phyloP scores from a whole-genome alignment of 1,140 invertebrate species.

The Pantala flavescens region DNA sequence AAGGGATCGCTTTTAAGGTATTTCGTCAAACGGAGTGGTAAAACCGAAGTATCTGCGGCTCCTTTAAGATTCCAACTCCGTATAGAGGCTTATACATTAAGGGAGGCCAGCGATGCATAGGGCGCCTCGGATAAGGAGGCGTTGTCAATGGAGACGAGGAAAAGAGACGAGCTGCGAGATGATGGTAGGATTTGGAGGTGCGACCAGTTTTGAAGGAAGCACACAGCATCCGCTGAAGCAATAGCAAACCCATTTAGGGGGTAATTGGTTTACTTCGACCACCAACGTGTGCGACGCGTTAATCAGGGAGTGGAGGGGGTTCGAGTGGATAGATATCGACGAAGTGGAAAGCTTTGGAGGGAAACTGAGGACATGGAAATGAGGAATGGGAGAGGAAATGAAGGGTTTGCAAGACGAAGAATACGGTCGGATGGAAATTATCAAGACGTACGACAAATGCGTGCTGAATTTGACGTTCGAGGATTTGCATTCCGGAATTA shows the following conservation, averaged over 20 bases:
- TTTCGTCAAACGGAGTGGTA: no score
- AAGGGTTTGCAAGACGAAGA: background rate
- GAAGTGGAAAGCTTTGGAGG: background rate
- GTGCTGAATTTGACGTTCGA: no score
- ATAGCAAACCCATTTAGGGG: slow-evolving; percentile 5
- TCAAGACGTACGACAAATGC: no score
- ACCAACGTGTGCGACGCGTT: background rate
- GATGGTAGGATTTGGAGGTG: background rate
- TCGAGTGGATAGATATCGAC: background rate
- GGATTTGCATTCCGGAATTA: no score
- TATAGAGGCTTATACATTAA: no score
- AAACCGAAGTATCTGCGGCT: no score
- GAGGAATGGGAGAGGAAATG: background rate
- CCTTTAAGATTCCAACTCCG: no score
- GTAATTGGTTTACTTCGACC: slow-evolving; percentile 9
- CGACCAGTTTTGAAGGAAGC: background rate
- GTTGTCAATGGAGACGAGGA: background rate
- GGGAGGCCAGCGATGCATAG: no score
- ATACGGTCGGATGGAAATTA: no score
- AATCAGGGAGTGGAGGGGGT: background rate
- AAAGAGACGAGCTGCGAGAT: background rate
- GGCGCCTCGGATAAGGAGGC: background rate
- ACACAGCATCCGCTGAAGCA: slow-evolving; percentile 1
- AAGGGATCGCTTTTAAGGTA: no score
- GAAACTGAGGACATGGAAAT: background rate